phyloP scores from a whole-genome alignment of 1,140 invertebrate genomes.

The Trichonephila clavipes region DNA sequence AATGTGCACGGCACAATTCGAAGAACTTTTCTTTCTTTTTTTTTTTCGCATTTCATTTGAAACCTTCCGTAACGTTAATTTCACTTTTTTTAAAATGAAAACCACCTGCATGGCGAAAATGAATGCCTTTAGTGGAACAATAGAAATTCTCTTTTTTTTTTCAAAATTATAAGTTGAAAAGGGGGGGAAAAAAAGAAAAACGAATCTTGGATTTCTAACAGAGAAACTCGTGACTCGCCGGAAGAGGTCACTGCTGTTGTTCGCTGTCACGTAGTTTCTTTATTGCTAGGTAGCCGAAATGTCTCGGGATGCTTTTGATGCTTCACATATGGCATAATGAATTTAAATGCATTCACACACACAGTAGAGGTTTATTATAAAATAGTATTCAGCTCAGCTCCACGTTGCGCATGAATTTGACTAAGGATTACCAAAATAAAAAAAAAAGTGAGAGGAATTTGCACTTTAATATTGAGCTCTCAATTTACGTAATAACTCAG shows the following conservation, averaged over 20 bases:
- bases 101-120: constrained; percentile 9
- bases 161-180: not conserved
- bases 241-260: constrained; percentile 30
- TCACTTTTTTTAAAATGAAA: constrained; percentile 6
- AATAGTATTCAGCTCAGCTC: constrained; percentile 1
- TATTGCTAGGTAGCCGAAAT: not conserved
- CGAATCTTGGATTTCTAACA: not conserved
- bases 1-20: not conserved
- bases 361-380: not conserved
- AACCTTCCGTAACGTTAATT: constrained; percentile 12
- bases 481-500: not conserved
- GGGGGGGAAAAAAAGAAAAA: not conserved
- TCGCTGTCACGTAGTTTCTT: not conserved
- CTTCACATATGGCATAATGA: not conserved
- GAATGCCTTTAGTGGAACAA: constrained; percentile 11
- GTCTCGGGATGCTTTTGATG: not conserved
- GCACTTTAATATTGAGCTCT: constrained; percentile 13
- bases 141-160: not conserved
- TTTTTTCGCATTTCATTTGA: not conserved
- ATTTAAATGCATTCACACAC: constrained; percentile 29
- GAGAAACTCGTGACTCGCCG: constrained; percentile 25
- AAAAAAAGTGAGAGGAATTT: not conserved
- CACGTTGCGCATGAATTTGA: not conserved
- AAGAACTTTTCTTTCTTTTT: not conserved
- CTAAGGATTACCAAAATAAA: not conserved